Conservation (phyloP, 2,888 invertebrate genomes). For the Polymixis lichenea region DNA sequence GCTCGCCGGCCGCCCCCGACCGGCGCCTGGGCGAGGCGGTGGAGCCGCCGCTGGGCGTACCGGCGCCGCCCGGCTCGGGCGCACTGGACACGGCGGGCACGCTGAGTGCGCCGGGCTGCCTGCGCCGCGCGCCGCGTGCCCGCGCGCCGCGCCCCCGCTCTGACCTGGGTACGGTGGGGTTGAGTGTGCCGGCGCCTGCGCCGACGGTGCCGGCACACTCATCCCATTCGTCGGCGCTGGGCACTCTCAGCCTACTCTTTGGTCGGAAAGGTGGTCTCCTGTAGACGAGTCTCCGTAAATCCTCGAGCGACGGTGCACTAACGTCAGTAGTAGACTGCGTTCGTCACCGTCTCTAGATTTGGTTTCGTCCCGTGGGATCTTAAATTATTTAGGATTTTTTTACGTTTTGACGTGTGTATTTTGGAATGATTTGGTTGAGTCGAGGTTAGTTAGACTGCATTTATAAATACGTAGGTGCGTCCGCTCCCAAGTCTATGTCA, state of each 20-base stretch:
- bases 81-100: conserved; percentile 85
- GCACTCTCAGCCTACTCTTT: conserved; percentile 95
- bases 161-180: conserved; percentile 79
- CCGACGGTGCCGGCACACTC: conserved; percentile 70
- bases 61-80: conserved; percentile 91
- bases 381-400: conserved; percentile 74
- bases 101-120: conserved; percentile 79
- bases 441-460: conserved; percentile 80
- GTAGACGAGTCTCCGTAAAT: conserved; percentile 64
- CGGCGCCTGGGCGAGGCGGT: conserved; percentile 82
- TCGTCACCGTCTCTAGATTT: conserved; percentile 53
- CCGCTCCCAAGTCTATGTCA: conserved; percentile 14
- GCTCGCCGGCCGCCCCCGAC: conserved; percentile 84
- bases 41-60: conserved; percentile 89
- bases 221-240: conserved; percentile 88
- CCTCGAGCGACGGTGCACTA: conserved; percentile 12
- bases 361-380: conserved; percentile 60
- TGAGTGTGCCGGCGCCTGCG: conserved; percentile 90
- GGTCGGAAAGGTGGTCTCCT: conserved; percentile 96
- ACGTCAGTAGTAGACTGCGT: conserved; percentile 8
- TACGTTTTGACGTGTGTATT: conserved; percentile 81
- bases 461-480: conserved; percentile 75
- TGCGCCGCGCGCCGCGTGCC: conserved; percentile 83
- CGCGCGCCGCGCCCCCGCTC: conserved; percentile 83
- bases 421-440: conserved; percentile 76